These are phyloP conservation scores for Zaprionus tsacasi DNA, from an alignment of 1,140 invertebrate genomes.

Conservation along the genomic window DNA sequence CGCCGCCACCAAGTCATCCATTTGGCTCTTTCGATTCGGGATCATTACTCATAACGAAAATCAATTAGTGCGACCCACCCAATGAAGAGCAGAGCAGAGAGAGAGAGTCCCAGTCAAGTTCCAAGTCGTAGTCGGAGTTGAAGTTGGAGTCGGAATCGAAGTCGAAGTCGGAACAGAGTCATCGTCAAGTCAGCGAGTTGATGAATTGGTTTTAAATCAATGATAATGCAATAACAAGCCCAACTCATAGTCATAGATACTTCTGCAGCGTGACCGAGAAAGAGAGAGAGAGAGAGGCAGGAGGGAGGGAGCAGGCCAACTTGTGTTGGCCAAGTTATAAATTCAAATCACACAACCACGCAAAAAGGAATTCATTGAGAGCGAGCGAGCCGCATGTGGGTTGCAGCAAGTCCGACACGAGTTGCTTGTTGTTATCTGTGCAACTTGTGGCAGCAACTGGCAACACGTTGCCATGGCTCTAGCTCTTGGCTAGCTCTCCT, in stretches of 20 bases:
- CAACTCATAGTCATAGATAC: slow-evolving; percentile 56
- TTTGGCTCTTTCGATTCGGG: slow-evolving; percentile 72
- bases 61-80: slow-evolving; percentile 79
- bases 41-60: slow-evolving; percentile 80
- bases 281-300: background rate
- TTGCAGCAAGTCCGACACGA: slow-evolving; percentile 59
- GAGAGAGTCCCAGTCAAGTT: slow-evolving; percentile 11
- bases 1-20: slow-evolving; percentile 66
- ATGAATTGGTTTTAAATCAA: slow-evolving; percentile 83
- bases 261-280: background rate
- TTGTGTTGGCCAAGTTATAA: slow-evolving; percentile 74
- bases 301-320: slow-evolving; percentile 1
- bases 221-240: slow-evolving; percentile 79
- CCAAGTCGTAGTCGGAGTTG: background rate
- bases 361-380: slow-evolving; percentile 75
- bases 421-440: slow-evolving; percentile 69
- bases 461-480: slow-evolving; percentile 53
- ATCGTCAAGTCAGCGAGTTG: slow-evolving; percentile 74
- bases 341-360: slow-evolving; percentile 81
- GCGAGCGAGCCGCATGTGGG: slow-evolving; percentile 56
- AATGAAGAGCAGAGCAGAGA: slow-evolving; percentile 43
- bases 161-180: slow-evolving; percentile 63
- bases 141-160: slow-evolving; percentile 23
- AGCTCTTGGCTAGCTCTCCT: slow-evolving; percentile 27
- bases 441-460: slow-evolving; percentile 50